Conservation (phyloP, 1,140 invertebrate species). For the Ganaspis sp. region DNA sequence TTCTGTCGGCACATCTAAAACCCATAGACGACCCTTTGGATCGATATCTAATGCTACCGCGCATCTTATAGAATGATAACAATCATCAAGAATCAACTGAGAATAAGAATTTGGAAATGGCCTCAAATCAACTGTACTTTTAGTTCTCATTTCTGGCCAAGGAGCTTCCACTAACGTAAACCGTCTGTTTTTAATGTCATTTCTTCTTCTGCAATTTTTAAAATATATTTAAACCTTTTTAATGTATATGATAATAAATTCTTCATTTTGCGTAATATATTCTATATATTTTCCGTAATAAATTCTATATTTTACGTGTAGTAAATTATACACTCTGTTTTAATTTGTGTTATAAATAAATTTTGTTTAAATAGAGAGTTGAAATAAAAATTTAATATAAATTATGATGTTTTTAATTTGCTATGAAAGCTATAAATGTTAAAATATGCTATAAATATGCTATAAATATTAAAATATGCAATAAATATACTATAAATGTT, state of each 20-base stretch:
- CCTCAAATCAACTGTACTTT: neutral
- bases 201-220: slow-evolving; percentile 27
- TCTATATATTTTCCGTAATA: too few relatives aligned
- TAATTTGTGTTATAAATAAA: too few relatives aligned
- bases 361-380: too few relatives aligned
- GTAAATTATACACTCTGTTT: too few relatives aligned
- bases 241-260: too few relatives aligned
- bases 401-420: too few relatives aligned
- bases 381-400: too few relatives aligned
- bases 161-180: slow-evolving; percentile 52
- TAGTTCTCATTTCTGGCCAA: slow-evolving; percentile 53
- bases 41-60: slow-evolving; percentile 55
- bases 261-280: too few relatives aligned
- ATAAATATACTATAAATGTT: neutral
- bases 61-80: slow-evolving; percentile 40
- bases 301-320: too few relatives aligned
- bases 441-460: too few relatives aligned
- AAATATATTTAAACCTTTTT: slow-evolving; percentile 1
- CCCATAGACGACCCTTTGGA: slow-evolving; percentile 56
- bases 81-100: slow-evolving; percentile 31
- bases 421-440: neutral
- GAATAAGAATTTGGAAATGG: slow-evolving; percentile 29
- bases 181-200: slow-evolving; percentile 15
- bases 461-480: neutral
- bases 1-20: slow-evolving; percentile 50